Base-by-base conservation (phyloP, 2,113 vertebrate species). In the Uria lomvia region DNA sequence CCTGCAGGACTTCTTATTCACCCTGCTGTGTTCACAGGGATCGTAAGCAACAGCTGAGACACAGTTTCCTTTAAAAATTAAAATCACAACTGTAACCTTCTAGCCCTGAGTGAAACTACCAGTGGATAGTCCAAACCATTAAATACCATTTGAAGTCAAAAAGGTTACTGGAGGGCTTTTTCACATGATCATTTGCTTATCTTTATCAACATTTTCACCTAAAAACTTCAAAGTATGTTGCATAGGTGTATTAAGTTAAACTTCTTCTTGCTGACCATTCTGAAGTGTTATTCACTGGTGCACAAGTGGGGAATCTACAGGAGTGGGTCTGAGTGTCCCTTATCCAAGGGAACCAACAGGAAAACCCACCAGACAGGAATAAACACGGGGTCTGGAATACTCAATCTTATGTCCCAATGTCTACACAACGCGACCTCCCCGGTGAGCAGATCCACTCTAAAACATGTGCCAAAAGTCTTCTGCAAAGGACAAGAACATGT, bases 351-450 rank as follows among this genome's bases (percentile, higher is more conserved):
- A 70, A 9, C 5, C 0, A 9, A 38, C 38, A 67, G 52, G 30
- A 80, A 65, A 71, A 43, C 74, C 63, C 49, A 65, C n/a, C 65
- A 45, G 83, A 43, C 70, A 52, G 65, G 79, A 72, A 42, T 3
- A 50, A 13, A 26, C 80, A 45, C 24, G 1, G n/a, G 12, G 11
- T 36, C 24, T 45, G 89, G 7, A 45, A 74, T 8, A 23, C 26
- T 26, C 52, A 11, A 2, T 11, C 55, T 38, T 2, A 5, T 3
- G 34, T 24, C 29, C 1, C 3, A 15, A 23, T 16, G 45, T 20
- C 66, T 66, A 27, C 2, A 1, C 59, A 50, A 32, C 2, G 13
- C 29, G 19, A 12, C 55, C 50, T 55, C 23, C 78, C 85, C 32
- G 30, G 16, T 22, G 55, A 42, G 49, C 21, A 60, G n/a, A 88